Evolutionary conservation across 1,140 invertebrate species (phyloP).

Genomic region (Neocloeon triangulifer): DNA sequence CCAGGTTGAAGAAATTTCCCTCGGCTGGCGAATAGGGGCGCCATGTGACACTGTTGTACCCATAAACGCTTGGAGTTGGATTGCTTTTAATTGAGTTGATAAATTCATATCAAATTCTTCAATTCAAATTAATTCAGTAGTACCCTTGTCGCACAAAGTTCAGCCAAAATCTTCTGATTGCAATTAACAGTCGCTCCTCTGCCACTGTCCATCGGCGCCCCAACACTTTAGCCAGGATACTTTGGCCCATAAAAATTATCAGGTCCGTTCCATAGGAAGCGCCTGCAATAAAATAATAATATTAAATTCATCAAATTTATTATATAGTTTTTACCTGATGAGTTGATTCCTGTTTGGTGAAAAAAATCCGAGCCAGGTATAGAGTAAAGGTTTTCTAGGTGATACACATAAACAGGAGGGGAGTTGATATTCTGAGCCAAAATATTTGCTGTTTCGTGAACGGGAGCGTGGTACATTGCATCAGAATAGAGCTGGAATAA

Average conservation of each 20-base stretch:
- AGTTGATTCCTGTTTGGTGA: neutral
- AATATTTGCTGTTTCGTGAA: conserved; percentile 12
- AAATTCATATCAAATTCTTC: too few species aligned
- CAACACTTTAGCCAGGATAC: conserved; percentile 18
- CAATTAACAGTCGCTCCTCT: conserved; percentile 29
- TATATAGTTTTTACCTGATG: neutral
- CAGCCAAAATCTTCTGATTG: conserved; percentile 27
- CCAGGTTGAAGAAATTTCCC: neutral
- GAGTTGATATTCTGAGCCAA: conserved; percentile 11
- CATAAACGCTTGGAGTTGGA: conserved; percentile 8
- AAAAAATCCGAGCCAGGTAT: conserved; percentile 1
- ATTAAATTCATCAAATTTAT: conserved; percentile 4
- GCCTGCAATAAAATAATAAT: too few species aligned
- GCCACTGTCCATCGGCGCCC: conserved; percentile 24
- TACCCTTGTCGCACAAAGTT: conserved; percentile 38
- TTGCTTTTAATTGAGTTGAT: too few species aligned
- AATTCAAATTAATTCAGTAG: too few species aligned
- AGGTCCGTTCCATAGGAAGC: conserved; percentile 36
- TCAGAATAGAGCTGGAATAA: conserved; percentile 20
- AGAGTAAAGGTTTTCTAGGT: neutral
- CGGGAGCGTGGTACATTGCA: conserved; percentile 15
- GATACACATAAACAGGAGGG: conserved; percentile 12
- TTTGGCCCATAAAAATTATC: conserved; percentile 34
- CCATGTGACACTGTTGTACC: conserved; percentile 12
- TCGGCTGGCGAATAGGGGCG: conserved; percentile 4